Conservation (phyloP, 2,888 invertebrate species). For the Xestoiulus laeticollis region DNA sequence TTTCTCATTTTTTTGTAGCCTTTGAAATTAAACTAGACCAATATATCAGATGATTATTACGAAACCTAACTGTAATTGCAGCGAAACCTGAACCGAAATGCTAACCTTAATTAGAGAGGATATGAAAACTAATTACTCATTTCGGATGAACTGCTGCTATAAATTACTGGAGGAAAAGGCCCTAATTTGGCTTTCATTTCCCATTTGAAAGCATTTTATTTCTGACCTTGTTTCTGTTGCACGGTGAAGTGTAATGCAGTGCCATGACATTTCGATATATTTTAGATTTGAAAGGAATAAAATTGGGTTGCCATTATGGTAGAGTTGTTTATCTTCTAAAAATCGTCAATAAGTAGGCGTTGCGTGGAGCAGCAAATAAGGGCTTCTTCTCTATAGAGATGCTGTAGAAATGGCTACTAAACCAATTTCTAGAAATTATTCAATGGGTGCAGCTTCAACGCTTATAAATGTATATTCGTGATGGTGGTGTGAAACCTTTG, state of each 20-base stretch:
- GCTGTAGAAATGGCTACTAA: background rate
- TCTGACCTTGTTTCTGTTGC: background rate
- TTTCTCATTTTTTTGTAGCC: background rate
- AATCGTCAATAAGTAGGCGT: background rate
- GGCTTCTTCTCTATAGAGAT: background rate
- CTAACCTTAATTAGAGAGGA: background rate
- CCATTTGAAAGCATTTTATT: slow-evolving; percentile 14
- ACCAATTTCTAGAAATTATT: background rate
- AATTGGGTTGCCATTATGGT: background rate
- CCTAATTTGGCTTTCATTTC: slow-evolving; percentile 22
- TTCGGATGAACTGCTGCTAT: background rate
- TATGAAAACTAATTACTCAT: slow-evolving; percentile 8
- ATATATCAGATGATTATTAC: background rate
- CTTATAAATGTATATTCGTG: background rate
- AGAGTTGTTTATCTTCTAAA: background rate
- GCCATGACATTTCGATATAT: background rate
- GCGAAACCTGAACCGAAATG: slow-evolving; percentile 19
- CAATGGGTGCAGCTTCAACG: background rate
- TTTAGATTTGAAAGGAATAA: background rate
- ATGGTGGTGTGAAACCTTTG: background rate
- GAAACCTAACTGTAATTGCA: background rate
- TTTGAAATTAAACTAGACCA: background rate
- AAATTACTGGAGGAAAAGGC: background rate
- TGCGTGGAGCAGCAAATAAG: background rate
- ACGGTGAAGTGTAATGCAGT: background rate